Evolutionary conservation across 2,888 invertebrate species (phyloP).

Genomic region (Falcaria lacertinaria): DNA sequence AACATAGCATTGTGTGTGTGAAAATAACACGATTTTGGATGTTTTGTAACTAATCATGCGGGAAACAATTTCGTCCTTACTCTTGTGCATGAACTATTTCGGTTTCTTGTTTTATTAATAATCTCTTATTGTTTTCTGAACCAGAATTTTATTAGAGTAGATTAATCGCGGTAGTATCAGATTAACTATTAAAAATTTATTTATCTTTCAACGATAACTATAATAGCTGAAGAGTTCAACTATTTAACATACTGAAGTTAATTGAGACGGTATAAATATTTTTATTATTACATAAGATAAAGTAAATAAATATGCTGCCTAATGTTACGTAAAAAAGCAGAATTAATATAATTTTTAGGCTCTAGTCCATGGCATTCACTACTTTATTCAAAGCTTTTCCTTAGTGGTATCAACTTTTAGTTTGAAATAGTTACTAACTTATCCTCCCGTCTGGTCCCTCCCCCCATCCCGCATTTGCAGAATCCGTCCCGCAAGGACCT

Average conservation of each 20-base stretch:
- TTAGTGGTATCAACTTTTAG: background rate
- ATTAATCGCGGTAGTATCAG: too few species aligned
- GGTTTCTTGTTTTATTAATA: background rate
- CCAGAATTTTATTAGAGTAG: too few species aligned
- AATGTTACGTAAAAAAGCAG: too few species aligned
- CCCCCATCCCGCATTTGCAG: slow-evolving; percentile 73
- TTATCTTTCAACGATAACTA: too few species aligned
- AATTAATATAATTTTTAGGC: too few species aligned
- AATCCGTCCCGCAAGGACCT: slow-evolving; percentile 94
- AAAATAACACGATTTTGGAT: slow-evolving; percentile 6
- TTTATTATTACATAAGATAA: too few species aligned
- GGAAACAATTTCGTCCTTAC: slow-evolving; percentile 22
- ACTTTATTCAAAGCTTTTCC: too few species aligned
- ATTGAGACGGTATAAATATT: too few species aligned
- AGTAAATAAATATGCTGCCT: too few species aligned
- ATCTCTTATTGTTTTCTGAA: background rate
- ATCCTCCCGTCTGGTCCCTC: slow-evolving; percentile 26
- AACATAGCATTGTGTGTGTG: slow-evolving; percentile 14
- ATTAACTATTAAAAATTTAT: too few species aligned
- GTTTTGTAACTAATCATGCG: slow-evolving; percentile 50
- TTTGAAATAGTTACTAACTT: slow-evolving; percentile 23
- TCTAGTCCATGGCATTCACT: too few species aligned
- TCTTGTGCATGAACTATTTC: slow-evolving; percentile 31
- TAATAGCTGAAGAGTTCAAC: slow-evolving; percentile 2
- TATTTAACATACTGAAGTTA: background rate